Conservation (phyloP, 1,140 invertebrate genomes). For the Leptinotarsa undecemlineata region DNA sequence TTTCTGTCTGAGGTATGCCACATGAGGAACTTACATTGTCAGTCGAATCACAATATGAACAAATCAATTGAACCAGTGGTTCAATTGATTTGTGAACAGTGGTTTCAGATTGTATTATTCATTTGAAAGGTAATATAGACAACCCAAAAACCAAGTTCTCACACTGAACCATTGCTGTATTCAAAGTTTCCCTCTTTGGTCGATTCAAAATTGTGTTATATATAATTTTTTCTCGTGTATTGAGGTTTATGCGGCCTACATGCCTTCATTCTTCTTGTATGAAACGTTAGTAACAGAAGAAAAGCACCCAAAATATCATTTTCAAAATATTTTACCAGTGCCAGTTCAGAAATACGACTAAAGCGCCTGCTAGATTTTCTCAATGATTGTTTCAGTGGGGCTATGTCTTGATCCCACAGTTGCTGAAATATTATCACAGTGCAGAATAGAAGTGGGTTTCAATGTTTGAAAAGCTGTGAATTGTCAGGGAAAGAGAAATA, state of each 20-base stretch:
- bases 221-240: too few relatives aligned
- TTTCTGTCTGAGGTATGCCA: too few relatives aligned
- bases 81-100: too few relatives aligned
- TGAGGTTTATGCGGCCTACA: not conserved
- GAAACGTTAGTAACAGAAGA: constrained; percentile 16
- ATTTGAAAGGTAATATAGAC: too few relatives aligned
- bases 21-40: too few relatives aligned
- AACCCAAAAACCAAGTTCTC: too few relatives aligned
- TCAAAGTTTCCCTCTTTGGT: too few relatives aligned
- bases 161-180: too few relatives aligned
- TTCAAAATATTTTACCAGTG: constrained; percentile 66
- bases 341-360: constrained; percentile 80
- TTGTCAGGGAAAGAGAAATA: not conserved
- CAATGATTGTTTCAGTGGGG: constrained; percentile 76
- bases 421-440: constrained; percentile 54
- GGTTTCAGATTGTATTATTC: too few relatives aligned
- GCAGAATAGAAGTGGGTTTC: constrained; percentile 15
- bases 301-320: constrained; percentile 11
- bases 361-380: constrained; percentile 74
- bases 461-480: constrained; percentile 27
- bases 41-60: too few relatives aligned
- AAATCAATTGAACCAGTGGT: too few relatives aligned
- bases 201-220: too few relatives aligned
- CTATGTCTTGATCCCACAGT: constrained; percentile 86
- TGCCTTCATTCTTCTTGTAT: not conserved